Evolutionary conservation across 2,797 vertebrate genomes (phyloP).

Genomic region (Spheniscus humboldti): DNA sequence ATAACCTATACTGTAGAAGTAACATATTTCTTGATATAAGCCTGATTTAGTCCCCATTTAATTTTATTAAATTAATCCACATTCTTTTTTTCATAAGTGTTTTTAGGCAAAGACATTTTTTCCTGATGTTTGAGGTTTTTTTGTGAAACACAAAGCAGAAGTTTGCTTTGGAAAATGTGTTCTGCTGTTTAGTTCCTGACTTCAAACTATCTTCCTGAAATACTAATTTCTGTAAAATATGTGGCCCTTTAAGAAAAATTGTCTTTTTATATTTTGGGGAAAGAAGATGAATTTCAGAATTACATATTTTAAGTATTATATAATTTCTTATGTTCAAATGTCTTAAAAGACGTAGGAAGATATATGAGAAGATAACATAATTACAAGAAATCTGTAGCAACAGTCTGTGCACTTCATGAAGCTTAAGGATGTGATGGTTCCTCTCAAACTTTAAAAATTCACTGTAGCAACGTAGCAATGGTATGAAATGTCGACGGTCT

Average conservation of each 20-base stretch:
- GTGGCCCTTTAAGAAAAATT: not conserved
- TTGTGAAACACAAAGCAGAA: not conserved
- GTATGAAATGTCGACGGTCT: not conserved
- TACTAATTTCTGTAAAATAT: not conserved
- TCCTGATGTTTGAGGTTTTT: not conserved
- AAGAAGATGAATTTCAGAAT: not conserved
- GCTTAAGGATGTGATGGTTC: not conserved
- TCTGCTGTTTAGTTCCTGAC: not conserved
- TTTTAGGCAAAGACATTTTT: not conserved
- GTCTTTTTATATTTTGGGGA: not conserved
- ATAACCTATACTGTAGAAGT: not conserved
- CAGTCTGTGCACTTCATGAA: not conserved
- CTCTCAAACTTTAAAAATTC: not conserved
- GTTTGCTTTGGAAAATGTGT: not conserved
- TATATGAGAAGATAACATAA: not conserved
- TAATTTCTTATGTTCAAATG: not conserved
- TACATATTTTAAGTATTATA: not conserved
- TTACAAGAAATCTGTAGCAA: constrained; percentile 18
- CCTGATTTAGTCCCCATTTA: not conserved
- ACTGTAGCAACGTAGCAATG: not conserved
- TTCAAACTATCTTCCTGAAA: not conserved
- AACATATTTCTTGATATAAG: not conserved
- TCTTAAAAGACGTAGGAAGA: not conserved
- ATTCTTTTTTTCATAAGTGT: not conserved
- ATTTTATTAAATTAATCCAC: not conserved